Evolutionary conservation across 2,113 vertebrate species (phyloP).

Genomic region (Strix uralensis): DNA sequence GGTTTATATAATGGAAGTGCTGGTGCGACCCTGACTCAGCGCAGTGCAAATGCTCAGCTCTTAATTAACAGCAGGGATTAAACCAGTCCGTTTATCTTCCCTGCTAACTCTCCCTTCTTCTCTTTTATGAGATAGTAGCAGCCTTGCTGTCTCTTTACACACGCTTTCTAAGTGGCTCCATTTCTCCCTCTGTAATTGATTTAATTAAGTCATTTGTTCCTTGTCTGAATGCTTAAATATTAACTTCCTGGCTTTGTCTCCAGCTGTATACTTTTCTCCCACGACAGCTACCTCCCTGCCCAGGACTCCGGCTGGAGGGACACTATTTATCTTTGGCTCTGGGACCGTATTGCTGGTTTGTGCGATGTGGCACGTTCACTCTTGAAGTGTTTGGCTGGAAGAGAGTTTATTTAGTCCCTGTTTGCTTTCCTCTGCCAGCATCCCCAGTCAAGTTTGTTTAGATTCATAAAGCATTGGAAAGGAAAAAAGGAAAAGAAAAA

Average conservation of each 20-base stretch:
- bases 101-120: slow-evolving; percentile 40
- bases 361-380: slow-evolving; percentile 5
- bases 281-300: background rate
- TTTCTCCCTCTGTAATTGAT: slow-evolving; percentile 64
- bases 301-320: background rate
- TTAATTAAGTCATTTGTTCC: slow-evolving; percentile 70
- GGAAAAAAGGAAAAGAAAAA: background rate
- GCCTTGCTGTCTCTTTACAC: slow-evolving; percentile 14
- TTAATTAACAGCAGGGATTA: slow-evolving; percentile 39
- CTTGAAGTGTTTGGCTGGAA: background rate
- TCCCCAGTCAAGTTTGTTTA: background rate
- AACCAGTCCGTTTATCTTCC: slow-evolving; percentile 31
- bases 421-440: slow-evolving; percentile 30
- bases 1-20: background rate
- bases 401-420: background rate
- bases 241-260: slow-evolving; percentile 67
- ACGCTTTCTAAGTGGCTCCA: slow-evolving; percentile 34
- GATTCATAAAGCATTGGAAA: background rate
- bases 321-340: background rate
- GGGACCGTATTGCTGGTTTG: background rate
- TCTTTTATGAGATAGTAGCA: slow-evolving; percentile 1
- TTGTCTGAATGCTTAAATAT: slow-evolving; percentile 67
- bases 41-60: background rate
- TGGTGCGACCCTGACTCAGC: background rate
- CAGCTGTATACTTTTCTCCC: slow-evolving; percentile 26